Evolutionary conservation across 2,113 vertebrate species (phyloP), one percentile per base, ranked within the genome.

Genomic region (Ciconia stormi): DNA sequence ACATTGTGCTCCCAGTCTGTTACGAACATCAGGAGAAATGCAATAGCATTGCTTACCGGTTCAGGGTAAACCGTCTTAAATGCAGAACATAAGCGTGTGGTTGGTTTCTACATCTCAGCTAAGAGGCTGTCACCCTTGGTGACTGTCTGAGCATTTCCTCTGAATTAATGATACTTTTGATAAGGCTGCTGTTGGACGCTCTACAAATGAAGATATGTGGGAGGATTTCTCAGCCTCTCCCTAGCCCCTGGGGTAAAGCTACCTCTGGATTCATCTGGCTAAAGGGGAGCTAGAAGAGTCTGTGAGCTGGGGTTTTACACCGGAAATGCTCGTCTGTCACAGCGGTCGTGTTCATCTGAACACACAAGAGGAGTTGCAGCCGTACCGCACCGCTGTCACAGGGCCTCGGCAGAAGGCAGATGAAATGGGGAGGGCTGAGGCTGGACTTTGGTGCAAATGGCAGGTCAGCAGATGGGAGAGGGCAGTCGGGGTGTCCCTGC

Each of bases 151-250:
- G 91, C 96, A 86, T 5, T 66, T 91, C 82, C 78, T 95, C 79
- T 93, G 62, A 56, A 65, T 80, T 85, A 0, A 0, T 90, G 82
- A 77, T 72, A 18, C 56, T 85, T 95, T 70, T 62, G 70, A 78
- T 93, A 87, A 0, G 0, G 15, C 10, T 0, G 0, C 36, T 52
- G 11, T 59, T 89, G 86, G 76, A 94, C 74, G 72, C 77, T 87
- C 89, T 65, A 46, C 77, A 72, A 84, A 52, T 76, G 56, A 79
- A 90, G 86, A 85, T 52, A 49, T 30, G 84, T 94, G 90, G 84
- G 93, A 94, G 93, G 65, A 91, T 95, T 89, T 89, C 53, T 89
- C 87, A 92, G 83, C 93, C 87, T 94, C 93, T 92, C 94, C 83
- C 73, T 91, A 71, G 61, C 70, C 81, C 30, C 52, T 72, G 56